phyloP scores from a whole-genome alignment of 2,888 invertebrate genomes.

The Pocota personata region DNA sequence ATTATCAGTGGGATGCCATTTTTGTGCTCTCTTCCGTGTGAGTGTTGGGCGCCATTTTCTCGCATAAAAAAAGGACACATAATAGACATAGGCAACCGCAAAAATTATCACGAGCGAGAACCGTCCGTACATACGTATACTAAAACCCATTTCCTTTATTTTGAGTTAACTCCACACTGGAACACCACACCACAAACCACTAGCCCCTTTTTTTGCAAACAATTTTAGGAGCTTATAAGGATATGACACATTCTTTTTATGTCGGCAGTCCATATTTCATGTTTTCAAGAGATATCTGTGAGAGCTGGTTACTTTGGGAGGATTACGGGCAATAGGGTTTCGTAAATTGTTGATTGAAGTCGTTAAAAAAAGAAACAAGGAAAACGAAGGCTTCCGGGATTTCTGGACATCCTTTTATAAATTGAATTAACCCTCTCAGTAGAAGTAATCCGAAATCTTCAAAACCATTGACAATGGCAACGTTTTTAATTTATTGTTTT shows the following conservation, averaged over 20 bases:
- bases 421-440: constrained; percentile 40
- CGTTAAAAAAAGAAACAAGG: not conserved
- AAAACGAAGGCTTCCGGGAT: not conserved
- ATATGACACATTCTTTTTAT: constrained; percentile 57
- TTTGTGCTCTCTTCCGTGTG: constrained; percentile 2
- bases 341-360: constrained; percentile 50
- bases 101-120: constrained; percentile 52
- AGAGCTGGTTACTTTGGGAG: constrained; percentile 25
- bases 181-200: not conserved
- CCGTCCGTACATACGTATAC: constrained; percentile 7
- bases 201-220: not conserved
- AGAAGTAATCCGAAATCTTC: constrained; percentile 34
- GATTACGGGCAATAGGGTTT: constrained; percentile 31
- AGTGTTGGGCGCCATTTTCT: constrained; percentile 47
- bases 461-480: not conserved
- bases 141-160: constrained; percentile 36
- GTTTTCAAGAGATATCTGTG: constrained; percentile 10
- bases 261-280: constrained; percentile 53
- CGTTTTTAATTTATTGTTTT: constrained; percentile 42
- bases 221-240: constrained; percentile 35
- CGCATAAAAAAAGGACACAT: constrained; percentile 51
- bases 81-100: constrained; percentile 55
- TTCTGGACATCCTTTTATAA: constrained; percentile 38
- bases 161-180: not conserved
- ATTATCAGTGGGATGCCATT: constrained; percentile 36